Conservation (phyloP, 1,140 invertebrate species). For the Thaumetopoea pityocampa region DNA sequence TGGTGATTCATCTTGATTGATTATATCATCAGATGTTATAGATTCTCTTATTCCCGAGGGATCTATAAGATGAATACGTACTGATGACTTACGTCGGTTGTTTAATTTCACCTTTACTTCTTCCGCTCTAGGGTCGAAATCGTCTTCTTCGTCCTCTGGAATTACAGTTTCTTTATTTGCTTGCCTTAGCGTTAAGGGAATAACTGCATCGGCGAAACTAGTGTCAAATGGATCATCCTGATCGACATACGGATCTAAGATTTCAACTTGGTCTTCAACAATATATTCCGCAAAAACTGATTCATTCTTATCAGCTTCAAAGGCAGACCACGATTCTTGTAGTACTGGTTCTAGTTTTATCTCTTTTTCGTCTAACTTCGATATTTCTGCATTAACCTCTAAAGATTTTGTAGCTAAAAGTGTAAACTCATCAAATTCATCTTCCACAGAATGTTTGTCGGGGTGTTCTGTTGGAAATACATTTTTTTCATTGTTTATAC, state of each 20-base stretch:
- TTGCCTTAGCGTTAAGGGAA: slow-evolving; percentile 70
- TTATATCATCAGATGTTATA: slow-evolving; percentile 67
- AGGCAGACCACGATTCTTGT: slow-evolving; percentile 78
- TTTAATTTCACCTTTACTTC: slow-evolving; percentile 72
- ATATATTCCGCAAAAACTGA: slow-evolving; percentile 88
- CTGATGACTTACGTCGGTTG: slow-evolving; percentile 73
- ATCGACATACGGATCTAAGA: slow-evolving; percentile 56
- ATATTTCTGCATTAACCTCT: slow-evolving; percentile 72
- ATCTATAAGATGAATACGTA: slow-evolving; percentile 77
- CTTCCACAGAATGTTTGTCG: slow-evolving; percentile 34
- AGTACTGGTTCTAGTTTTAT: slow-evolving; percentile 61
- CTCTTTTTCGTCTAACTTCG: slow-evolving; percentile 49
- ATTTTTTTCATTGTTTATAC: slow-evolving; percentile 40
- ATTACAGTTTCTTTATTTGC: slow-evolving; percentile 76
- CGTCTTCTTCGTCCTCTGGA: slow-evolving; percentile 80
- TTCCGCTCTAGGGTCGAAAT: slow-evolving; percentile 82
- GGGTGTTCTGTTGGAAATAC: slow-evolving; percentile 19
- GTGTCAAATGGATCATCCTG: slow-evolving; percentile 90
- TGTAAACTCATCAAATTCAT: slow-evolving; percentile 85
- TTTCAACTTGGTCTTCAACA: slow-evolving; percentile 72
- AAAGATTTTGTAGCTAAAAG: slow-evolving; percentile 84
- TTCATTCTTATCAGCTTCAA: slow-evolving; percentile 87
- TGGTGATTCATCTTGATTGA: slow-evolving; percentile 48
- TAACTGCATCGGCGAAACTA: slow-evolving; percentile 86
- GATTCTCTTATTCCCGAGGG: slow-evolving; percentile 72